phyloP scores from a whole-genome alignment of 1,140 invertebrate species.

The Varroa destructor region DNA sequence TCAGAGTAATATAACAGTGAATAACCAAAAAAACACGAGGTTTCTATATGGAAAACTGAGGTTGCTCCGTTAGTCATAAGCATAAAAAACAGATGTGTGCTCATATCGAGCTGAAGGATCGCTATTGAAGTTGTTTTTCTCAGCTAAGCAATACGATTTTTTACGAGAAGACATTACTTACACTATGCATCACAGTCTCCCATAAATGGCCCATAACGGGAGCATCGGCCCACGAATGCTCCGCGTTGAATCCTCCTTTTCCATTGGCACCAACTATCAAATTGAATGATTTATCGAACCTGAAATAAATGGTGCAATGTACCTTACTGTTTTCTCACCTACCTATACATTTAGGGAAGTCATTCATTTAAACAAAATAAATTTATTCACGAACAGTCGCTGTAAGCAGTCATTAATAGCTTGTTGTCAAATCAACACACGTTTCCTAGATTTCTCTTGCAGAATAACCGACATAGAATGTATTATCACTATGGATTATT shows the following conservation, averaged over 20 bases:
- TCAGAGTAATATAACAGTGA: too few species aligned
- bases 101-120: too few species aligned
- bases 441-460: background rate
- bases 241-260: slow-evolving; percentile 39
- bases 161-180: background rate
- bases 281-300: slow-evolving; percentile 95
- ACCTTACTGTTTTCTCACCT: background rate
- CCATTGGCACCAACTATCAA: slow-evolving; percentile 83
- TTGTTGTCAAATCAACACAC: slow-evolving; percentile 1
- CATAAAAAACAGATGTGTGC: too few species aligned
- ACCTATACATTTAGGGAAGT: too few species aligned
- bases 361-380: too few species aligned
- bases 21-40: too few species aligned
- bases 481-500: too few species aligned
- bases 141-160: background rate
- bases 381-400: too few species aligned
- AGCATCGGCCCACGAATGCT: slow-evolving; percentile 64
- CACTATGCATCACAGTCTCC: slow-evolving; percentile 48
- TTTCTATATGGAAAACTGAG: too few species aligned
- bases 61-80: too few species aligned
- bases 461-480: too few species aligned
- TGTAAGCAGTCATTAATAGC: background rate
- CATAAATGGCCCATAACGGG: slow-evolving; percentile 84
- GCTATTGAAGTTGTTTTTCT: background rate
- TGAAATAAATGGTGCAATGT: background rate